These are phyloP conservation scores for Theropithecus gelada DNA, from an alignment of 2,113 vertebrate genomes.

Conservation along the genomic window DNA sequence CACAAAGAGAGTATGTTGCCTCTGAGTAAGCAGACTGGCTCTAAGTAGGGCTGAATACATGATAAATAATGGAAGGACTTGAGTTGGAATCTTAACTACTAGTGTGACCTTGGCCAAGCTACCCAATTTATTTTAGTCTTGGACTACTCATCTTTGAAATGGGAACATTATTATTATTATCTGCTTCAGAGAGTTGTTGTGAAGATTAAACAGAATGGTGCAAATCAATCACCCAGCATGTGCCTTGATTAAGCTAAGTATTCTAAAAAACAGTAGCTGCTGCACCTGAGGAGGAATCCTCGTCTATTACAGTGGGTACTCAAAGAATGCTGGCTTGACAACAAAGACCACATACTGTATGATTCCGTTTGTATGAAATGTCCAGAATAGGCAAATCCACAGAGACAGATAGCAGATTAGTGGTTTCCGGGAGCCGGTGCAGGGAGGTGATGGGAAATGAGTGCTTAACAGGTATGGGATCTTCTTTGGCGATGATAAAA, in stretches of 20 bases:
- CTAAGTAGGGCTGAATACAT: conserved; percentile 30
- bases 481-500: conserved; percentile 1
- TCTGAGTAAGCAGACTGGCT: conserved; percentile 2
- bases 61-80: conserved; percentile 20
- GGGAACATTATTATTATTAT: background rate
- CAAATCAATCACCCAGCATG: background rate
- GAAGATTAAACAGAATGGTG: background rate
- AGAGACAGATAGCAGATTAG: conserved; percentile 21
- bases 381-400: conserved; percentile 29
- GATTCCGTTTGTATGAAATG: background rate
- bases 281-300: background rate
- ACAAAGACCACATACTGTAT: background rate
- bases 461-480: background rate
- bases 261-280: background rate
- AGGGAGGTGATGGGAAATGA: background rate
- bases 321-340: background rate
- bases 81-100: conserved; percentile 10
- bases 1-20: background rate
- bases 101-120: background rate
- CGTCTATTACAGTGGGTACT: background rate
- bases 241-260: background rate
- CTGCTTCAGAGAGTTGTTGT: background rate
- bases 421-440: background rate
- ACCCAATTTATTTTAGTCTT: conserved; percentile 12
- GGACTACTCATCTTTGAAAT: conserved; percentile 22